Evolutionary conservation across 2,888 invertebrate species (phyloP), one percentile per base, ranked within the genome.

Genomic region (Xanthorhoe designata): DNA sequence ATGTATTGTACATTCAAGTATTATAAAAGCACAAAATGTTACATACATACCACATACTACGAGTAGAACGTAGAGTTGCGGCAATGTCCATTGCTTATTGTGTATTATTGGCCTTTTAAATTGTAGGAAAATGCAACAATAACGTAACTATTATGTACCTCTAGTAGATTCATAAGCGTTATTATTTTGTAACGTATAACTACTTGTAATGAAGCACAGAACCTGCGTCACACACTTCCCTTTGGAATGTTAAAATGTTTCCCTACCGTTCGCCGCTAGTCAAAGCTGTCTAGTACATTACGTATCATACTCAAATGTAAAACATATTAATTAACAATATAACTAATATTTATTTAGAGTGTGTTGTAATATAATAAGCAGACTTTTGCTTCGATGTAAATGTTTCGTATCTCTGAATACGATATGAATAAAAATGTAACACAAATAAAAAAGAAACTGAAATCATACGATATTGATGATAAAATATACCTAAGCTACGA

Each of bases 1-100:
- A 59, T 58, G 71, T 68, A 66, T 60, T 58, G 62, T 61, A 65
- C 67, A 62, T 59, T 61, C 18, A 68, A 66, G 61, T 69, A 67
- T 66, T 68, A 70, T 50, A 54, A 50, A 62, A 69, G 73, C 73
- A 74, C 73, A 74, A 72, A 71, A 62, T 63, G 66, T 68, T 65
- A 56, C 62, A 64, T 64, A 64, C 58, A 32, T 62, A 50, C 42
- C 53, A 42, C 49, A 13, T 60, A 65, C 24, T n/a, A 38, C 24
- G 24, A 24, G 24, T 32, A 32, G 32, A 61, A 57, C 29, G 38
- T 61, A 61, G 61, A 50, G 54, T 58, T 1, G 6, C 8, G 1
- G 47, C 47, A 47, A 63, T 32, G 57, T 29, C 2, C 29, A 52
- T 58, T 53, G 65, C 65, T 68, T 66, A 32, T n/a, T 10, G 38